Evolutionary conservation across 1,140 invertebrate genomes (phyloP).

Genomic region (Drosophila malerkotliana): DNA sequence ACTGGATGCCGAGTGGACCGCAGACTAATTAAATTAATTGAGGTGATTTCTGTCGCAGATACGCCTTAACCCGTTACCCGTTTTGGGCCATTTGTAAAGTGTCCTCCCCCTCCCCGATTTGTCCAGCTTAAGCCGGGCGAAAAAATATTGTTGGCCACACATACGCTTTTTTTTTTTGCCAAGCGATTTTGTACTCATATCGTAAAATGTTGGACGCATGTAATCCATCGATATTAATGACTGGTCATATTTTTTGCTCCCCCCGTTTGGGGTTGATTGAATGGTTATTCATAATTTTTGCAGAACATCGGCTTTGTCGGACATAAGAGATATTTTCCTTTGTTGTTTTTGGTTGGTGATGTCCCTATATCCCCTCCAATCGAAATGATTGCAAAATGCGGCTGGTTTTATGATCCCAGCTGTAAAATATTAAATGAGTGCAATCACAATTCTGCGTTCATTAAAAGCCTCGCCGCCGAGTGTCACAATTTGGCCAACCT

Average conservation of each 20-base stretch:
- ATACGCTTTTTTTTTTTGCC: constrained; percentile 39
- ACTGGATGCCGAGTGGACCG: constrained; percentile 60
- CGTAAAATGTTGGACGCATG: constrained; percentile 68
- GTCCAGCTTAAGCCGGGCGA: constrained; percentile 27
- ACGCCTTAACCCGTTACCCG: constrained; percentile 41
- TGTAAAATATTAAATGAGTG: constrained; percentile 66
- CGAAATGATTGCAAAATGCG: constrained; percentile 39
- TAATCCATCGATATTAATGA: constrained; percentile 82
- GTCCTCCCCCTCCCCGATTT: constrained; percentile 27
- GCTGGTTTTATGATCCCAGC: constrained; percentile 34
- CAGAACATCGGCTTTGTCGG: constrained; percentile 49
- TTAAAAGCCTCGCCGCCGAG: constrained; percentile 4
- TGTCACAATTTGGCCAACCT: constrained; percentile 1
- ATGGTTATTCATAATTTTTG: constrained; percentile 74
- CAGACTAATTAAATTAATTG: constrained; percentile 82
- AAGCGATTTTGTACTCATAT: constrained; percentile 58
- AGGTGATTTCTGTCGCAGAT: constrained; percentile 78
- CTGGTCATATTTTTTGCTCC: constrained; percentile 61
- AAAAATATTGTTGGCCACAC: constrained; percentile 40
- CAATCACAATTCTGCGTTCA: constrained; percentile 54
- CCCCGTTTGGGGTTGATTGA: constrained; percentile 64
- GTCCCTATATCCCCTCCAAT: constrained; percentile 1
- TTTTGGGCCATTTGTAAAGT: constrained; percentile 63
- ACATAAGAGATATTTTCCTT: constrained; percentile 7
- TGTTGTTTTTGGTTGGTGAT: constrained; percentile 23